Evolutionary conservation across 2,888 invertebrate species (phyloP).

Genomic region (Tribolium freemani): DNA sequence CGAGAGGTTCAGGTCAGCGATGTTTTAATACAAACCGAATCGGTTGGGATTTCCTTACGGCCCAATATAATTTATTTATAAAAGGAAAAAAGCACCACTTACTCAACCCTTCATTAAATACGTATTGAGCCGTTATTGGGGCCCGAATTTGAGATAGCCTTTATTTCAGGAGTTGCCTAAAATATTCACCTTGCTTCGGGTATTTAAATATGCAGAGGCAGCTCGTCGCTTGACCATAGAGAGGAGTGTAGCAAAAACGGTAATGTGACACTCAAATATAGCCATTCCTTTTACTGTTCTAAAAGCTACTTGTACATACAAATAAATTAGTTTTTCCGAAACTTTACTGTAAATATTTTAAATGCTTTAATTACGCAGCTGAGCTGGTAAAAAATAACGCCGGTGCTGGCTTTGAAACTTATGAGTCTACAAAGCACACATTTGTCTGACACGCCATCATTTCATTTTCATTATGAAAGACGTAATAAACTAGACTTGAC

Average conservation of each 20-base stretch:
- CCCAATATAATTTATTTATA: slow-evolving; percentile 35
- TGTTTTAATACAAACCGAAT: slow-evolving; percentile 42
- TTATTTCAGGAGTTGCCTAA: neutral
- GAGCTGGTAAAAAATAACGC: neutral
- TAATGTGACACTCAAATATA: too few species aligned
- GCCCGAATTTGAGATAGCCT: neutral
- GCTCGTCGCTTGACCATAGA: too few species aligned
- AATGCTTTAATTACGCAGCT: neutral
- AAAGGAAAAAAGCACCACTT: slow-evolving; percentile 22
- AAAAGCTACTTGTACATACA: too few species aligned
- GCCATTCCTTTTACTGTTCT: too few species aligned
- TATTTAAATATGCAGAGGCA: too few species aligned
- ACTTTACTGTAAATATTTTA: too few species aligned
- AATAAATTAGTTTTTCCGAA: too few species aligned
- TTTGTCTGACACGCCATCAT: neutral
- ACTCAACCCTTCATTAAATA: slow-evolving; percentile 18
- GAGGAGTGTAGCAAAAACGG: too few species aligned
- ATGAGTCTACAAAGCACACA: neutral
- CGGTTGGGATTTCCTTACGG: slow-evolving; percentile 24
- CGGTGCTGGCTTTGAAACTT: neutral
- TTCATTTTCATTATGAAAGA: slow-evolving; percentile 22
- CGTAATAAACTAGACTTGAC: slow-evolving; percentile 21
- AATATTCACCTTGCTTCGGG: neutral
- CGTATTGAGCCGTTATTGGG: slow-evolving; percentile 10
- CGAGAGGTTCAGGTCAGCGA: slow-evolving; percentile 47